Base-by-base conservation (phyloP, 2,888 invertebrate species). In the Pammene aurita region DNA sequence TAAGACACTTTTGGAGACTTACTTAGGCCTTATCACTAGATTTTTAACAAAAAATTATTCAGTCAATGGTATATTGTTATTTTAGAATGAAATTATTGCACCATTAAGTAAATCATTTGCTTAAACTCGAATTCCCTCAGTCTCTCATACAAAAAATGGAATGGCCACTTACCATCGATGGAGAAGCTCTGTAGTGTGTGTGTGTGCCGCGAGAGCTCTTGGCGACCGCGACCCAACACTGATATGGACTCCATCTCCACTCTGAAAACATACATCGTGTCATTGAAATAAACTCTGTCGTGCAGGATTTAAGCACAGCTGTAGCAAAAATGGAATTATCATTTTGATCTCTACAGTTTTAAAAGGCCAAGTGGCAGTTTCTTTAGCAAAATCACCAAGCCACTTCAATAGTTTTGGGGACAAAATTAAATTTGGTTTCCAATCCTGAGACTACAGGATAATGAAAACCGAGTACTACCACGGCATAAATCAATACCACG, bases 171-270 rank as follows among this genome's bases (percentile, higher is more conserved):
- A 92, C 92, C 92, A 77, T 92, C 92, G 67, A 92, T 89, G 54
- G 92, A 87, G 86, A 90, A 92, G 82, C 84, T 90, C 77, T 80
- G 86, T 69, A 89, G 85, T 74, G 88, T 77, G 75, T 87, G 87
- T 67, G 87, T 77, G 75, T 89, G 89, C 75, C 89, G 85, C 81
- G 89, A 82, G 74, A 88, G 78, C 74, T 91, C 92, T 72, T 85
- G 92, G 75, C 93, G 93, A 73, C 92, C 90, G 80, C 93, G 93
- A 78, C 92, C 85, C 84, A 96, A 85, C 92, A 96, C 94, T 66
- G 96, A 94, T 85, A 95, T 94, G 2, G 96, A 95, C 86, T 96
- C 96, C 81, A 95, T 93, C 81, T 96, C 96, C 85, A 96, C 96
- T 82, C 95, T 93, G 78, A 2, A 82, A 81, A 38, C 74, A 71